Evolutionary conservation across 2,797 vertebrate species (phyloP).

Genomic region (Lates japonicus): DNA sequence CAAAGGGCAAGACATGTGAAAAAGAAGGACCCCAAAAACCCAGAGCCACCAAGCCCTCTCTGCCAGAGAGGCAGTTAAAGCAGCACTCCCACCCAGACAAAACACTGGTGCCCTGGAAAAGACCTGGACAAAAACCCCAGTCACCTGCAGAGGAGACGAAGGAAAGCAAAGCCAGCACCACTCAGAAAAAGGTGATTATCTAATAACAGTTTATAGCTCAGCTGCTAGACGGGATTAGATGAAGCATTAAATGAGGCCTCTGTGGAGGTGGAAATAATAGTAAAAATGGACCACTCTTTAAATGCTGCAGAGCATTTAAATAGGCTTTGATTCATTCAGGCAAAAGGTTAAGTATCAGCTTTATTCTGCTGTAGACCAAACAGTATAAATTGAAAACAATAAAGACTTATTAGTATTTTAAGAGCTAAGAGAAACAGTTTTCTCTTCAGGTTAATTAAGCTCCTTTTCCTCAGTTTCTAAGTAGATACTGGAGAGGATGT

Average conservation of each 20-base stretch:
- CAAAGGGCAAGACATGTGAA: not conserved
- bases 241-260: not conserved
- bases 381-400: not conserved
- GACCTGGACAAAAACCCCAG: constrained; percentile 18
- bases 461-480: not conserved
- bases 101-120: constrained; percentile 78
- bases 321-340: too few species aligned
- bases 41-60: constrained; percentile 44
- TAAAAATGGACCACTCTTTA: not conserved
- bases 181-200: constrained; percentile 80
- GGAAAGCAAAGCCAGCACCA: not conserved
- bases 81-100: constrained; percentile 66
- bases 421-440: not conserved
- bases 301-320: not conserved
- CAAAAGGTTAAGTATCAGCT: not conserved
- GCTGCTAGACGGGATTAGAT: not conserved
- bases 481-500: not conserved
- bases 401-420: not conserved
- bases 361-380: not conserved
- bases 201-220: not conserved
- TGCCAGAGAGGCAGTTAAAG: constrained; percentile 55
- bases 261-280: not conserved
- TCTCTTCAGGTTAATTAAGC: not conserved
- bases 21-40: constrained; percentile 10
- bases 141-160: not conserved